Evolutionary conservation across 2,888 invertebrate species (phyloP).

Genomic region (Sisyra nigra): DNA sequence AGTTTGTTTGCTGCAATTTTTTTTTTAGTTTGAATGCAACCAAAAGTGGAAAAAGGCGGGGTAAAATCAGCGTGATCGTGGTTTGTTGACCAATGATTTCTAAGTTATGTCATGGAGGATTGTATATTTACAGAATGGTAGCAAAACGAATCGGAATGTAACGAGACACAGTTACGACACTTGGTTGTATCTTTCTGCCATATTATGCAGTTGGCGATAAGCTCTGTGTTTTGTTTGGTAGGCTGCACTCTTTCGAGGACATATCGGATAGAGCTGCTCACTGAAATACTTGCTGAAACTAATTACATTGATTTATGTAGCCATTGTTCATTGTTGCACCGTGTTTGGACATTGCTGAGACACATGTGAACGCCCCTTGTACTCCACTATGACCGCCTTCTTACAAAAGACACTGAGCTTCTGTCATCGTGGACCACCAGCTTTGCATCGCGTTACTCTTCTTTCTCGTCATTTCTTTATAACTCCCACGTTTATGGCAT

Average conservation of each 20-base stretch:
- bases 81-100: slow-evolving; percentile 49
- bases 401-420: background rate
- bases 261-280: too few relatives aligned
- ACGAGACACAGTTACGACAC: too few relatives aligned
- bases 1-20: too few relatives aligned
- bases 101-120: slow-evolving; percentile 25
- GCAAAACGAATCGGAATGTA: too few relatives aligned
- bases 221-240: too few relatives aligned
- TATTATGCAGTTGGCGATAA: background rate
- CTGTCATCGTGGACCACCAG: too few relatives aligned
- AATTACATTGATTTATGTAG: slow-evolving; percentile 89
- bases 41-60: slow-evolving; percentile 34
- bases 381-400: slow-evolving; percentile 4
- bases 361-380: slow-evolving; percentile 23
- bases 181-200: too few relatives aligned
- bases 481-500: too few relatives aligned
- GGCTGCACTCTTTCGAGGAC: too few relatives aligned
- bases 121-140: too few relatives aligned
- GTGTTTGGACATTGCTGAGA: slow-evolving; percentile 28
- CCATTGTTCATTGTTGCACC: slow-evolving; percentile 76
- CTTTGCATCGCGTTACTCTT: too few relatives aligned
- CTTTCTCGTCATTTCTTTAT: too few relatives aligned
- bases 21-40: background rate
- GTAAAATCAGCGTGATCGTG: slow-evolving; percentile 27
- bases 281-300: slow-evolving; percentile 37